A percentile compares a stretch with the other conserved stretches of the same genome.
Evolutionary conservation across 2,888 invertebrate species (phyloP).

Genomic region (Mesoligia furuncula): DNA sequence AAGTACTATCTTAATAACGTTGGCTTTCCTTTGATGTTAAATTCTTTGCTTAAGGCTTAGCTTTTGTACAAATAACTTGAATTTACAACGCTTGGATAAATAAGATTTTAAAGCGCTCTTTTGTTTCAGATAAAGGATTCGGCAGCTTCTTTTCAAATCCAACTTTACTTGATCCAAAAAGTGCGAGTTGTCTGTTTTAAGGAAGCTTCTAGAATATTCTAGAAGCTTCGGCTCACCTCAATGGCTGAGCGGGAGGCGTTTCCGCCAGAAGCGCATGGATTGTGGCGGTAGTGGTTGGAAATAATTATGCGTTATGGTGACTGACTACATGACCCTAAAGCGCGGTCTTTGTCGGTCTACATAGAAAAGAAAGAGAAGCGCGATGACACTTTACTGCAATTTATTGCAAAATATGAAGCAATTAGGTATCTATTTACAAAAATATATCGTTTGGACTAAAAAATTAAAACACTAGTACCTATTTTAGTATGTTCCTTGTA

Average conservation of each 20-base stretch:
- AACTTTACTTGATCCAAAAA: background rate
- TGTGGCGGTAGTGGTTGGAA: background rate
- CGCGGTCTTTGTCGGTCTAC: no score
- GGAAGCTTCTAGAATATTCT: background rate
- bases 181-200: background rate
- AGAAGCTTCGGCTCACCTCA: background rate
- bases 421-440: no score
- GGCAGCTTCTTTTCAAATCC: background rate
- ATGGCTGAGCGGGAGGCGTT: background rate
- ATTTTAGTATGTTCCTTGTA: no score
- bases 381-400: no score
- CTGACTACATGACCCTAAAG: no score
- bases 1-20: background rate
- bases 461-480: no score
- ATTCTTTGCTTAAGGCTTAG: background rate
- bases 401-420: no score
- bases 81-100: background rate
- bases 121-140: background rate
- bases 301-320: background rate
- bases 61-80: background rate
- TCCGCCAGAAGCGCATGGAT: background rate
- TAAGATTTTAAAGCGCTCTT: background rate
- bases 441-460: no score
- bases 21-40: constrained; percentile 13
- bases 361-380: no score